These are phyloP conservation scores for Ditula angustiorana DNA, from an alignment of 2,888 invertebrate species.

Conservation along the genomic window DNA sequence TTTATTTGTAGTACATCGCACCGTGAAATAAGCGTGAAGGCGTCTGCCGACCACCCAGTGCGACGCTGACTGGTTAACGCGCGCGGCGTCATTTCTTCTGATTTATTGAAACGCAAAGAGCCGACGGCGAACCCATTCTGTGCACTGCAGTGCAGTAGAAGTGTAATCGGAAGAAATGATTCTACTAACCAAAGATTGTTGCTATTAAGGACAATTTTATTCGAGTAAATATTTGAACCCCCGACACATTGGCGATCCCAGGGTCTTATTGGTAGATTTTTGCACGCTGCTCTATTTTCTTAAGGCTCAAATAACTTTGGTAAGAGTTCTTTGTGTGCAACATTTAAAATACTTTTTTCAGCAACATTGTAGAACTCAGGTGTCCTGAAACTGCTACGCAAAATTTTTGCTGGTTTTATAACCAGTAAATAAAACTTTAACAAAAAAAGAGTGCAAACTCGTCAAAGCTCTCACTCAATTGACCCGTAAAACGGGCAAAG, in stretches of 20 bases:
- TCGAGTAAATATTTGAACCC: too few species aligned
- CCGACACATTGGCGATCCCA: too few species aligned
- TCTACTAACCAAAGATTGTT: not conserved
- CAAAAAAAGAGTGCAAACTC: constrained; percentile 25
- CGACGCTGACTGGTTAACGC: constrained; percentile 79
- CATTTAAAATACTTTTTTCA: too few species aligned
- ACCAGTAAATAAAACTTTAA: constrained; percentile 1
- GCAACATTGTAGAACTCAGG: too few species aligned
- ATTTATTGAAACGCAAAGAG: constrained; percentile 78
- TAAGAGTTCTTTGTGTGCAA: too few species aligned
- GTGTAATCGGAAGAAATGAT: not conserved
- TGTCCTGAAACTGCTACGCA: too few species aligned
- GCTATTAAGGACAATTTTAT: too few species aligned
- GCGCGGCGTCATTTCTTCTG: constrained; percentile 79
- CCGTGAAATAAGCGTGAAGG: constrained; percentile 79
- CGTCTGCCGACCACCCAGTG: constrained; percentile 80
- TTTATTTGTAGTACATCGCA: constrained; percentile 72
- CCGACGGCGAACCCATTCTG: constrained; percentile 56
- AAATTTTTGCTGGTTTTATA: constrained; percentile 15
- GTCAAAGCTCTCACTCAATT: constrained; percentile 36
- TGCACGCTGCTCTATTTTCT: too few species aligned
- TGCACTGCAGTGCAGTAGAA: constrained; percentile 56
- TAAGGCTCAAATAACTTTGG: too few species aligned
- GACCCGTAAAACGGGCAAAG: constrained; percentile 33
- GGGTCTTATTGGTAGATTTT: too few species aligned